A percentile compares a stretch with the other conserved stretches of the same genome.
Evolutionary conservation across 2,888 invertebrate genomes (phyloP).

Genomic region (Heliconius ethilla): DNA sequence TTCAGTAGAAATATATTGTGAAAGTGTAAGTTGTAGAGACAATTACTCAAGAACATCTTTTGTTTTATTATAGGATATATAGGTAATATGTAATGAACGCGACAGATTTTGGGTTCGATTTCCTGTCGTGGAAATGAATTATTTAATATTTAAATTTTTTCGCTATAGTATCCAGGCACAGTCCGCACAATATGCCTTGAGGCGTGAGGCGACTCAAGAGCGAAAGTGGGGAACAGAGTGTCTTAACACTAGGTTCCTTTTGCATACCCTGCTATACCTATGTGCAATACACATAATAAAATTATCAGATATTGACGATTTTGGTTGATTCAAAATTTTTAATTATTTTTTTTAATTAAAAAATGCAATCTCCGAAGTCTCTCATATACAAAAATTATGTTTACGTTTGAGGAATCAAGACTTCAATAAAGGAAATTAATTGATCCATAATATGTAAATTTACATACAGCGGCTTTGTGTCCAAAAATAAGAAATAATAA

Average conservation of each 20-base stretch:
- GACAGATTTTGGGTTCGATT: not conserved
- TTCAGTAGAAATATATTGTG: slow-evolving; percentile 27
- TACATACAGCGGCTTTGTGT: not conserved
- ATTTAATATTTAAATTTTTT: too few relatives aligned
- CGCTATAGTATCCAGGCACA: too few relatives aligned
- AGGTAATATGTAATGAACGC: not conserved
- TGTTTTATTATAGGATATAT: not conserved
- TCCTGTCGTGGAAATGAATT: not conserved
- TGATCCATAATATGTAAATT: not conserved
- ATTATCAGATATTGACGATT: not conserved
- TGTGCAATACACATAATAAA: not conserved
- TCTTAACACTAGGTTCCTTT: not conserved
- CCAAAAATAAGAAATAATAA: not conserved
- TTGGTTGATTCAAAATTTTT: not conserved
- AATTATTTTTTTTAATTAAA: not conserved
- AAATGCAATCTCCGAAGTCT: not conserved
- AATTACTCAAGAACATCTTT: not conserved
- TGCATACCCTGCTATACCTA: not conserved
- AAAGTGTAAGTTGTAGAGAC: slow-evolving; percentile 12
- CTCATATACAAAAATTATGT: not conserved
- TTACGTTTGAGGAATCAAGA: not conserved
- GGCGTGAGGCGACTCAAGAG: too few relatives aligned
- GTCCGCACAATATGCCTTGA: too few relatives aligned
- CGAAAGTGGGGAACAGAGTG: not conserved
- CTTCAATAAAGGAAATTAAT: not conserved